phyloP scores from a whole-genome alignment of 2,113 vertebrate species.

The Callochromis pleurospilus region DNA sequence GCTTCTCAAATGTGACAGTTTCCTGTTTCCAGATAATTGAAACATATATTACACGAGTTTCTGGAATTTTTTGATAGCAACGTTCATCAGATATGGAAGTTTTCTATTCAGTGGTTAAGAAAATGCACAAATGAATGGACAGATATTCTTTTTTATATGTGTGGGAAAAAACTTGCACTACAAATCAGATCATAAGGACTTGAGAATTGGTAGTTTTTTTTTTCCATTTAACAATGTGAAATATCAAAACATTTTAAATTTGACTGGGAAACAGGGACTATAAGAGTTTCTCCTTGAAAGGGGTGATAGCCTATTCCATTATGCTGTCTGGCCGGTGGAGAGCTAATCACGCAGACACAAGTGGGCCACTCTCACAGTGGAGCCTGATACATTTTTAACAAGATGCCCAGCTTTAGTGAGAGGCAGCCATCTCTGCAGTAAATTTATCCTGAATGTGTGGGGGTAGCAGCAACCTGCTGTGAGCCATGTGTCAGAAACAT shows the following conservation, averaged over 20 bases:
- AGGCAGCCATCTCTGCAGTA: conserved; percentile 30
- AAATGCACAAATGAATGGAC: neutral
- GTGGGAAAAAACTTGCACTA: neutral
- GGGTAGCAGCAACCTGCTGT: conserved; percentile 36
- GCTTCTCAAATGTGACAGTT: neutral
- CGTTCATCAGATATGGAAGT: accelerated
- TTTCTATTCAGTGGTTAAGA: neutral
- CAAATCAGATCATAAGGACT: neutral
- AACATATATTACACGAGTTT: neutral
- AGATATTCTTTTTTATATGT: neutral
- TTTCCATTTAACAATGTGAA: neutral
- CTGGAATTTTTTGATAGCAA: neutral
- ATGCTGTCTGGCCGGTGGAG: conserved; percentile 24
- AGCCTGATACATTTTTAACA: conserved; percentile 63
- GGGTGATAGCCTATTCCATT: conserved; percentile 33
- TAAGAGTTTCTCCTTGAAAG: neutral
- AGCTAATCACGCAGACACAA: conserved; percentile 56
- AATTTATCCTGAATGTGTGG: conserved; percentile 36
- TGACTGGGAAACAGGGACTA: neutral
- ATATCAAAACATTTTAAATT: neutral
- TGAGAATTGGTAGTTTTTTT: neutral
- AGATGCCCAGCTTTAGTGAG: conserved; percentile 41
- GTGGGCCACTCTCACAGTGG: conserved; percentile 32
- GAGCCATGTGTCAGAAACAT: conserved; percentile 40
- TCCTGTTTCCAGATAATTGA: neutral